Conservation (phyloP, 2,888 invertebrate genomes). For the Ectropis crepuscularia region DNA sequence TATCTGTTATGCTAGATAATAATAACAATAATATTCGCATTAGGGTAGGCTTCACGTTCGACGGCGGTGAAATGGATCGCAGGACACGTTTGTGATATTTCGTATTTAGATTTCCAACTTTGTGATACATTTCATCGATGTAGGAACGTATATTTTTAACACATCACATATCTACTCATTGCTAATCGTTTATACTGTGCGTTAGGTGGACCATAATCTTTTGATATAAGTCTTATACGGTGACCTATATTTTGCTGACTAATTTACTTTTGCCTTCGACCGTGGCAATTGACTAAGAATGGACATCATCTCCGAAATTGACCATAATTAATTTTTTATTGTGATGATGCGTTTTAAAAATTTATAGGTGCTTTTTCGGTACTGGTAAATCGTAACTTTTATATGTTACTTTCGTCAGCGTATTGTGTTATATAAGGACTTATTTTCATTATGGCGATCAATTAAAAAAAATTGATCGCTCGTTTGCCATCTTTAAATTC, state of each 20-base stretch:
- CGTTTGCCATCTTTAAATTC: slow-evolving; percentile 37
- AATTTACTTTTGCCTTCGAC: slow-evolving; percentile 24
- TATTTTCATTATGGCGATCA: background rate
- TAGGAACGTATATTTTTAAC: slow-evolving; percentile 46
- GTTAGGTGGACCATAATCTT: slow-evolving; percentile 73
- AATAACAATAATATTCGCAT: slow-evolving; percentile 72
- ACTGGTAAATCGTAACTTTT: background rate
- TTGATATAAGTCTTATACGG: slow-evolving; percentile 24
- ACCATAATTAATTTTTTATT: slow-evolving; percentile 16
- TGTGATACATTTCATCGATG: slow-evolving; percentile 41
- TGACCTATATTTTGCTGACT: slow-evolving; percentile 13
- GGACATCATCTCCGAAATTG: slow-evolving; percentile 39
- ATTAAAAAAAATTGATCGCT: background rate
- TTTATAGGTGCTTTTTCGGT: slow-evolving; percentile 10
- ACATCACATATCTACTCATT: slow-evolving; percentile 82
- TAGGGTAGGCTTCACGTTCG: slow-evolving; percentile 67
- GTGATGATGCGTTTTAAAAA: background rate
- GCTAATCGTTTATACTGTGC: slow-evolving; percentile 74
- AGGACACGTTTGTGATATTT: slow-evolving; percentile 32
- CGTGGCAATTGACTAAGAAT: slow-evolving; percentile 16
- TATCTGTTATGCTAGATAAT: slow-evolving; percentile 67
- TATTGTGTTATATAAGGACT: background rate
- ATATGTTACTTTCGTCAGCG: background rate
- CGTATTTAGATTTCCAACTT: slow-evolving; percentile 15
- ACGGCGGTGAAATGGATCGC: slow-evolving; percentile 52